These are phyloP conservation scores for Pitta sordida DNA, from an alignment of 2,113 vertebrate species.

Conservation along the genomic window DNA sequence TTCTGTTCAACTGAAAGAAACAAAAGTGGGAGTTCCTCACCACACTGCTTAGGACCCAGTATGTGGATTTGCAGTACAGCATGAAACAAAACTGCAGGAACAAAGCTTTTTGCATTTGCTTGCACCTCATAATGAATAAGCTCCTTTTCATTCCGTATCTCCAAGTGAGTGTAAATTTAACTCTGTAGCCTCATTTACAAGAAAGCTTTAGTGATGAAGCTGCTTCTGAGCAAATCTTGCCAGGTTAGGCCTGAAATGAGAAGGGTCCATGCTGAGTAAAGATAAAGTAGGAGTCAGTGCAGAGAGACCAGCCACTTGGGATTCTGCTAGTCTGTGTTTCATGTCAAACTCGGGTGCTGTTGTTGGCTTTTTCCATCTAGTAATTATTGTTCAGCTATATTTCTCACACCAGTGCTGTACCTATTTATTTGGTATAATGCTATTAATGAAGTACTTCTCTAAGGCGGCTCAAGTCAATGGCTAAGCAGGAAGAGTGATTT, in stretches of 20 bases:
- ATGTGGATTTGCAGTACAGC: neutral
- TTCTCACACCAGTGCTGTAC: neutral
- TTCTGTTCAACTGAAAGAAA: neutral
- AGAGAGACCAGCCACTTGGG: neutral
- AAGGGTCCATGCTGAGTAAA: neutral
- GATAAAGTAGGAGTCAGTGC: neutral
- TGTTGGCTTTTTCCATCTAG: neutral
- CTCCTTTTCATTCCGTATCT: neutral
- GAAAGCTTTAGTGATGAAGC: neutral
- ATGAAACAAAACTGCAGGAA: neutral
- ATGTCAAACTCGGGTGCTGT: neutral
- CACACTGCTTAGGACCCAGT: neutral
- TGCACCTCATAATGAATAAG: neutral
- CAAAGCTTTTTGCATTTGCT: neutral
- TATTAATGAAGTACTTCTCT: neutral
- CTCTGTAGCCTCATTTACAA: neutral
- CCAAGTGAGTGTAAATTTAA: neutral
- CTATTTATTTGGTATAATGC: neutral
- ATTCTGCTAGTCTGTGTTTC: neutral
- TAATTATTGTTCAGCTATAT: neutral
- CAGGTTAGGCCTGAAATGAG: neutral
- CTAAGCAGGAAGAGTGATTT: slow-evolving; percentile 32
- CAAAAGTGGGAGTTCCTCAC: neutral
- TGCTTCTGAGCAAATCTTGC: neutral
- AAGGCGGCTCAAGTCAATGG: neutral